Evolutionary conservation across 2,888 invertebrate species (phyloP).

Genomic region (Coenonympha glycerion): DNA sequence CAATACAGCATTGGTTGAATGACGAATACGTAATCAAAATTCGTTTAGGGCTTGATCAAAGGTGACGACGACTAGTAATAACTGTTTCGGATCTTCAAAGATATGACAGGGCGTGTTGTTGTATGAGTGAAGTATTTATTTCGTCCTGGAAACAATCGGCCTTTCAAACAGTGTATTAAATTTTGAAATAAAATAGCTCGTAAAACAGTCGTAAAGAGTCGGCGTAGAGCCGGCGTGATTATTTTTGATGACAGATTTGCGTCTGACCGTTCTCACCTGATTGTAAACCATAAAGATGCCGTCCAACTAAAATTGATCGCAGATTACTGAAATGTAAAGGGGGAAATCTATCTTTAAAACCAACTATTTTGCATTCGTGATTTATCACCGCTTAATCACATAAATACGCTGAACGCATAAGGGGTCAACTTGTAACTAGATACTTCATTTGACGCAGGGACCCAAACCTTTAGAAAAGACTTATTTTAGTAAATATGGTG

Average conservation of each 20-base stretch:
- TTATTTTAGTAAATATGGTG: too few relatives aligned
- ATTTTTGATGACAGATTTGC: constrained; percentile 6
- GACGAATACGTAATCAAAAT: constrained; percentile 49
- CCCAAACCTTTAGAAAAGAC: too few relatives aligned
- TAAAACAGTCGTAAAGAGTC: constrained; percentile 67
- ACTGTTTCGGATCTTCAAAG: constrained; percentile 55
- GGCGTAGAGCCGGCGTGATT: constrained; percentile 51
- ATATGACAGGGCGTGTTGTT: constrained; percentile 46
- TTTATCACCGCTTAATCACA: too few relatives aligned
- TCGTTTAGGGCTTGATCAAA: constrained; percentile 51
- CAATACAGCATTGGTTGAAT: constrained; percentile 31
- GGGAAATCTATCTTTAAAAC: too few relatives aligned
- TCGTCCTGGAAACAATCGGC: constrained; percentile 65
- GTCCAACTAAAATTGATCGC: not conserved
- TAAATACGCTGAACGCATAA: too few relatives aligned
- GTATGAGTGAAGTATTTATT: constrained; percentile 64
- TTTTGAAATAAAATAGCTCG: constrained; percentile 67
- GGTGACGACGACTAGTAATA: constrained; percentile 44
- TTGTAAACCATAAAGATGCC: constrained; percentile 19
- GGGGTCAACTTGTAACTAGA: too few relatives aligned
- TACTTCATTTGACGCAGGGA: too few relatives aligned
- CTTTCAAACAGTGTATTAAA: constrained; percentile 41
- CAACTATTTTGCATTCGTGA: too few relatives aligned
- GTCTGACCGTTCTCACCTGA: constrained; percentile 15
- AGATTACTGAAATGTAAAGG: too few relatives aligned